Evolutionary conservation across 1,140 invertebrate genomes (phyloP), one percentile per base, ranked within the genome.

Genomic region (Monomorium pharaonis): DNA sequence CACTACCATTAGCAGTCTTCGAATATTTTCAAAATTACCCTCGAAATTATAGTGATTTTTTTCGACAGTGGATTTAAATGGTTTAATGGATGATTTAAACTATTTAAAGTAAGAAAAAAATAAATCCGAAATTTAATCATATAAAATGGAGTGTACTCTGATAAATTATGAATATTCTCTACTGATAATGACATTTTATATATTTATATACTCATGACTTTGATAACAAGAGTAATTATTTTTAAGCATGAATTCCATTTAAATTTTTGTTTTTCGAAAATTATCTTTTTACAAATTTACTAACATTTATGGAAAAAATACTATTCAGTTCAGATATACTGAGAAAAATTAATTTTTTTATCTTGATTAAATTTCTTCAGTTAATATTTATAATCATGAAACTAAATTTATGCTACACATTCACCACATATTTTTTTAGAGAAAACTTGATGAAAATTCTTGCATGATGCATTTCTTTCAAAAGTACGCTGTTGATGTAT

Each of bases 1-100:
- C 91, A 92, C 91, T 94, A 94, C 90, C 91, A 89, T 87, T 92
- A 49, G 91, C 84, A 91, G 76, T 90, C 86, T 90, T 92, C 92
- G 92, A 93, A 93, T 92, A 93, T 91, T 92, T 92, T 88, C 77
- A 70, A 87, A 85, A 77, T 69, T 27, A 69, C 72, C 69, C 47
- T 58, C 10, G 21, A 65, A 47, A 81, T 49, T 44, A 69, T 27
- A 24, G 14, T 37, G 47, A 24, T 58, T 37, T 37, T 37, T n/a
- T n/a, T n/a, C n/a, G n/a, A n/a, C n/a, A n/a, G n/a, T n/a, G n/a
- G n/a, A n/a, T n/a, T n/a, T n/a, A n/a, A n/a, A n/a, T n/a, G n/a
- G n/a, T n/a, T n/a, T n/a, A n/a, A n/a, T n/a, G n/a, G n/a, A n/a
- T n/a, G n/a, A n/a, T n/a, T n/a, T n/a, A n/a, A n/a, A n/a, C n/a